Percentiles rank a stretch among this genome's conserved stretches.
phyloP scores from a whole-genome alignment of 2,888 invertebrate species.

The Andricus curvator region DNA sequence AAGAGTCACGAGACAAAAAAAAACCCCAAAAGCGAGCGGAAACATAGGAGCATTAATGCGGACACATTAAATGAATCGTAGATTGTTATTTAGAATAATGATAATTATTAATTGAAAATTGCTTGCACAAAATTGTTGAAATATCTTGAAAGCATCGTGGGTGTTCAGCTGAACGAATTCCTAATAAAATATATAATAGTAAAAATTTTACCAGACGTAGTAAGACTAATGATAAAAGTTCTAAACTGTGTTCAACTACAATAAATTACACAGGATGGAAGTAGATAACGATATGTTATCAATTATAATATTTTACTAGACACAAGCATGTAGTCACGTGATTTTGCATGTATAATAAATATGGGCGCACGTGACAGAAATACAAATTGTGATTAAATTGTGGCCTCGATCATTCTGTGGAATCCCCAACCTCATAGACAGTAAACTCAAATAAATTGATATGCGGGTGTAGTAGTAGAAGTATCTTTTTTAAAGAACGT shows the following conservation, averaged over 20 bases:
- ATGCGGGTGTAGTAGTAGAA: constrained; percentile 13
- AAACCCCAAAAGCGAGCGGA: too few species aligned
- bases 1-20: too few species aligned
- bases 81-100: too few species aligned
- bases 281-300: not conserved
- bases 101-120: not conserved
- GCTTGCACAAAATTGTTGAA: too few species aligned
- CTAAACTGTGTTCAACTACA: not conserved
- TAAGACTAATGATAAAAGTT: too few species aligned
- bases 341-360: not conserved
- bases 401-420: constrained; percentile 30
- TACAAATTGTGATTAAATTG: constrained; percentile 6
- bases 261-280: not conserved
- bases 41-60: too few species aligned
- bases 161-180: too few species aligned
- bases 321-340: not conserved
- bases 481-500: not conserved
- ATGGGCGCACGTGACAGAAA: constrained; percentile 15
- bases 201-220: too few species aligned
- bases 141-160: too few species aligned
- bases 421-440: not conserved
- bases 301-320: not conserved
- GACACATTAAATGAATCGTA: too few species aligned
- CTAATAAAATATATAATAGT: too few species aligned
- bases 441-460: constrained; percentile 15